Evolutionary conservation across 2,113 vertebrate species (phyloP), one percentile per base, ranked within the genome.

Genomic region (Paratilapia polleni): DNA sequence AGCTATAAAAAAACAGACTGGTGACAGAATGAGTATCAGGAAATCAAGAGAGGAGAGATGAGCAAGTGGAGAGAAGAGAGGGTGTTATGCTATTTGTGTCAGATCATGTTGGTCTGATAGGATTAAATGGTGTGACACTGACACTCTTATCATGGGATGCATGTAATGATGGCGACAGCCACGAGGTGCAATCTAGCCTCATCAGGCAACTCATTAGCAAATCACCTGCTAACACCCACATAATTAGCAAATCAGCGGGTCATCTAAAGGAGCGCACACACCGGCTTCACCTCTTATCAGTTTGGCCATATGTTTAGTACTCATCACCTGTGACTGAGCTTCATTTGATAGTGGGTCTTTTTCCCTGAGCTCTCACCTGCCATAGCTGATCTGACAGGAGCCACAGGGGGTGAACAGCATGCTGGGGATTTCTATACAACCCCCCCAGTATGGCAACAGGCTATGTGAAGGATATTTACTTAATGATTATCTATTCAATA

Each of bases 181-280:
- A 38, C 36, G 61, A 43, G 8, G 54, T 34, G 56, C 81, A 80
- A 94, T 93, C 82, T 81, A 57, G 77, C 87, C 86, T 91, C 89
- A 90, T 92, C 91, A 88, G 68, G 80, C 80, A 77, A 49, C 75
- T 82, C 84, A 91, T 94, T 94, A 91, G 87, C 84, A 81, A 91
- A 94, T 91, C 90, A 90, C 85, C 89, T 92, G 90, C 87, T 82
- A 87, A 91, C 87, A 82, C 78, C 83, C 93, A 84, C 85, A 86
- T 89, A 90, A 93, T 94, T 92, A 94, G 87, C 91, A 87, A 90
- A 93, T 94, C 90, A 90, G 92, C 81, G 57, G 82, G 89, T 88
- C 87, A 88, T 89, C 77, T 78, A 80, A 85, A 82, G 78, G 60
- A 58, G 70, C 56, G 31, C 11, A 82, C 85, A 92, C 87, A 91